A percentile compares a stretch with the other conserved stretches of the same genome.
Conservation (phyloP, 2,113 vertebrate genomes). For the Ovis canadensis region DNA sequence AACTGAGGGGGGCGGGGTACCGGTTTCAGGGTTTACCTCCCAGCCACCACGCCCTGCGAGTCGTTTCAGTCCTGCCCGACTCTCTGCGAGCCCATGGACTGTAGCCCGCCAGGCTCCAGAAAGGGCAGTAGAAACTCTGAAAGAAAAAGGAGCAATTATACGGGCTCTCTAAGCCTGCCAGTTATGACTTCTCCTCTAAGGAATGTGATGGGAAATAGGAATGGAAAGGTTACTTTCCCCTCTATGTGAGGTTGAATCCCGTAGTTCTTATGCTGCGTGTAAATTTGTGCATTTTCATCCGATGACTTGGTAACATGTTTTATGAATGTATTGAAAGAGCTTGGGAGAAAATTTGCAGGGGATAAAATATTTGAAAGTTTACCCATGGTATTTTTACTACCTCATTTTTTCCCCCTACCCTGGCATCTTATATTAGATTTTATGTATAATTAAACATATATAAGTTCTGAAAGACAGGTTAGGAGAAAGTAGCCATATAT, state of each 20-base stretch:
- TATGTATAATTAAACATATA: not conserved
- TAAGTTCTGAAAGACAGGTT: not conserved
- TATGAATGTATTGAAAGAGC: not conserved
- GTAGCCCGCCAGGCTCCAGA: not conserved
- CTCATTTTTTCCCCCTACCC: not conserved
- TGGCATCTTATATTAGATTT: not conserved
- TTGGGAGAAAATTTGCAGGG: not conserved
- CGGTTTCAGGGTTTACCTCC: not conserved
- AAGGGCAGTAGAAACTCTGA: not conserved
- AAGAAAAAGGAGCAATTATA: not conserved
- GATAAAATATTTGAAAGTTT: not conserved
- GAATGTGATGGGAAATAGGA: not conserved
- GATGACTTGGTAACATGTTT: not conserved
- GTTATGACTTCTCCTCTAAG: not conserved
- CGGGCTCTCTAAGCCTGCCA: not conserved
- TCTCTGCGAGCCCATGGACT: not conserved
- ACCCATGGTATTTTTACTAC: not conserved
- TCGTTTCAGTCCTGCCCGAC: fast-evolving
- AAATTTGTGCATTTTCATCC: not conserved
- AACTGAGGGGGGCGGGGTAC: too few relatives aligned
- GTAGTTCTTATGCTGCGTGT: not conserved
- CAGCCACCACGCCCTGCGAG: fast-evolving
- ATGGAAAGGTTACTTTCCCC: not conserved
- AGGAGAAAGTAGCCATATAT: not conserved
- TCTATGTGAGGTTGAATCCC: not conserved